Evolutionary conservation across 2,888 invertebrate genomes (phyloP).

Genomic region (Seira ritae): DNA sequence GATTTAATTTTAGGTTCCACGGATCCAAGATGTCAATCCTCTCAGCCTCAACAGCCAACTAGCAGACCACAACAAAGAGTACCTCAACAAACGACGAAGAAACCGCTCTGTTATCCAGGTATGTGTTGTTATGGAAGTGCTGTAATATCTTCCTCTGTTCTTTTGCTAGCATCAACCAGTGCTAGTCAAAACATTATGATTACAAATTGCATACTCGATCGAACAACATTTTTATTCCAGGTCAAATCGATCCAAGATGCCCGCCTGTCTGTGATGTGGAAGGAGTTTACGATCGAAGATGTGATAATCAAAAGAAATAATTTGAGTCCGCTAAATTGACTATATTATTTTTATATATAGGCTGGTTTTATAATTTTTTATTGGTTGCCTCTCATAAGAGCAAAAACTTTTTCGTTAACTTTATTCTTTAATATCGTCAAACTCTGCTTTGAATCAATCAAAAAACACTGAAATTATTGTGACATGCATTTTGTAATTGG

Average conservation of each 20-base stretch:
- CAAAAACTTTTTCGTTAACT: too few relatives aligned
- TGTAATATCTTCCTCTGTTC: conserved; percentile 65
- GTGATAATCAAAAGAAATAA: conserved; percentile 17
- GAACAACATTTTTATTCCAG: conserved; percentile 57
- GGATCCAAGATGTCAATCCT: conserved; percentile 74
- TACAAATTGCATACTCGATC: neutral
- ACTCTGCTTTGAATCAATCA: too few relatives aligned
- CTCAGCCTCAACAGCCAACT: conserved; percentile 47
- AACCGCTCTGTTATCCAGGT: conserved; percentile 69
- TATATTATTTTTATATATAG: too few relatives aligned
- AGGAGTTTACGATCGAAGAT: conserved; percentile 49
- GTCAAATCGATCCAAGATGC: conserved; percentile 73
- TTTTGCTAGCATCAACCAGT: conserved; percentile 75
- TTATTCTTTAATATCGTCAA: too few relatives aligned
- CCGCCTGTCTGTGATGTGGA: conserved; percentile 66
- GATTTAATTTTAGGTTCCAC: conserved; percentile 71
- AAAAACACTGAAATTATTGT: too few relatives aligned
- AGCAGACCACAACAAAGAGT: conserved; percentile 53
- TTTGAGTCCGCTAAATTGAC: too few relatives aligned
- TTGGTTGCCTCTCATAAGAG: too few relatives aligned
- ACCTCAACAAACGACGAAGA: conserved; percentile 42
- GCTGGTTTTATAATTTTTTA: too few relatives aligned
- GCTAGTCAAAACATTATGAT: neutral
- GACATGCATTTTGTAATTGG: too few relatives aligned
- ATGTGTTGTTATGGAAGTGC: conserved; percentile 10